A percentile compares a stretch with the other conserved stretches of the same genome.
These are phyloP conservation scores for Lanistes nyassanus DNA, from an alignment of 1,140 invertebrate species.

Conservation along the genomic window DNA sequence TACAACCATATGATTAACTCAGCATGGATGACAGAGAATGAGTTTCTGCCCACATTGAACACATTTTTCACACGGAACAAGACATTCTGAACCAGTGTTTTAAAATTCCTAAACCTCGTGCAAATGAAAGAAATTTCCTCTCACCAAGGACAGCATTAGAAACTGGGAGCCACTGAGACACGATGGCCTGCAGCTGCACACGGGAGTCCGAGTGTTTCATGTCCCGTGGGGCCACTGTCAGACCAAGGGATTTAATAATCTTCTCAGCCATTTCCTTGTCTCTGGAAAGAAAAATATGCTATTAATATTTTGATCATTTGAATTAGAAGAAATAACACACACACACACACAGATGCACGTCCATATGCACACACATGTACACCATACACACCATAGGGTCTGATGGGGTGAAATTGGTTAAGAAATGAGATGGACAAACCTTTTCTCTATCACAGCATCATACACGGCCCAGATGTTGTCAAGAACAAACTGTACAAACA, in stretches of 20 bases:
- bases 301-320: neutral
- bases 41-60: too few relatives aligned
- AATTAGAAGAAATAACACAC: neutral
- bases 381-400: too few relatives aligned
- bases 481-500: constrained; percentile 95
- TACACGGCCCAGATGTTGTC: constrained; percentile 95
- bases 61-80: too few relatives aligned
- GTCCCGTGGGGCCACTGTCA: constrained; percentile 83
- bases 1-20: too few relatives aligned
- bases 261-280: constrained; percentile 84
- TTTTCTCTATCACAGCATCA: constrained; percentile 71
- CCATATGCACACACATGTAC: neutral
- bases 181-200: constrained; percentile 82
- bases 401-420: too few relatives aligned
- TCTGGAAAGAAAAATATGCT: constrained; percentile 52
- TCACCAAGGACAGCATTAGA: constrained; percentile 78
- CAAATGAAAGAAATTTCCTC: too few relatives aligned
- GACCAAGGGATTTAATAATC: constrained; percentile 83
- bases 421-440: constrained; percentile 23
- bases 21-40: too few relatives aligned
- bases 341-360: neutral
- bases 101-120: too few relatives aligned
- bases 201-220: constrained; percentile 81
- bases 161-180: constrained; percentile 90
- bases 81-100: neutral